A percentile compares a stretch with the other conserved stretches of the same genome.
These are phyloP conservation scores for Pachypsylla venusta DNA, from an alignment of 1,140 invertebrate species.

Conservation along the genomic window DNA sequence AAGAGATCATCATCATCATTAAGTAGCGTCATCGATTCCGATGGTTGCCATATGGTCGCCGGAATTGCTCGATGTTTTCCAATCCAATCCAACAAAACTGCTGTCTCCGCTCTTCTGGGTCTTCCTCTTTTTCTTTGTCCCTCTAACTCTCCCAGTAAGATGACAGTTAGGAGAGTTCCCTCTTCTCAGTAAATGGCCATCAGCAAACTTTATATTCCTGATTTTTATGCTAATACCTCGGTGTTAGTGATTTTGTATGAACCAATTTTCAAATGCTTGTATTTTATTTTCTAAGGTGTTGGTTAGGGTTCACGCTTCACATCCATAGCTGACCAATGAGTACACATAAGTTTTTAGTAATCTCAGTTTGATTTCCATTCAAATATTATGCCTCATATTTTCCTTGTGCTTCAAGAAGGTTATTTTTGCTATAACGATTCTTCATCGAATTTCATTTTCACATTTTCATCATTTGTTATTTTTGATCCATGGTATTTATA, in stretches of 20 bases:
- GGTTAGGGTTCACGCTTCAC: not conserved
- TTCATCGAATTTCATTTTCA: not conserved
- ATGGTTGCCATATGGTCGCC: no score
- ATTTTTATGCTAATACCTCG: constrained; percentile 13
- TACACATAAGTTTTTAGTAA: not conserved
- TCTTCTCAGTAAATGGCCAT: constrained; percentile 10
- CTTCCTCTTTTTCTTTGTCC: not conserved
- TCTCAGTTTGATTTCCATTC: not conserved
- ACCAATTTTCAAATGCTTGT: constrained; percentile 14
- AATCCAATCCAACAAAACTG: not conserved
- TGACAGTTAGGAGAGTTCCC: not conserved
- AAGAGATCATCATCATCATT: no score
- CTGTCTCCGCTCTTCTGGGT: not conserved
- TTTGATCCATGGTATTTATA: not conserved
- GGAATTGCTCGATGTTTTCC: not conserved
- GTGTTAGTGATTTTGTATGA: constrained; percentile 11
- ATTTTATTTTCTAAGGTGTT: not conserved
- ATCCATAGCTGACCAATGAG: not conserved
- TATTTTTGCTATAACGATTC: not conserved
- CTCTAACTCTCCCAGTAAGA: not conserved
- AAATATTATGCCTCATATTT: not conserved
- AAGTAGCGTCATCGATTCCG: no score
- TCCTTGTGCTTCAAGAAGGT: not conserved
- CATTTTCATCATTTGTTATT: not conserved
- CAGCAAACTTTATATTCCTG: constrained; percentile 9